Percentiles rank a stretch among this genome's conserved stretches.
phyloP scores from a whole-genome alignment of 64 coral and sea anemone species.

The Acropora yongei region DNA sequence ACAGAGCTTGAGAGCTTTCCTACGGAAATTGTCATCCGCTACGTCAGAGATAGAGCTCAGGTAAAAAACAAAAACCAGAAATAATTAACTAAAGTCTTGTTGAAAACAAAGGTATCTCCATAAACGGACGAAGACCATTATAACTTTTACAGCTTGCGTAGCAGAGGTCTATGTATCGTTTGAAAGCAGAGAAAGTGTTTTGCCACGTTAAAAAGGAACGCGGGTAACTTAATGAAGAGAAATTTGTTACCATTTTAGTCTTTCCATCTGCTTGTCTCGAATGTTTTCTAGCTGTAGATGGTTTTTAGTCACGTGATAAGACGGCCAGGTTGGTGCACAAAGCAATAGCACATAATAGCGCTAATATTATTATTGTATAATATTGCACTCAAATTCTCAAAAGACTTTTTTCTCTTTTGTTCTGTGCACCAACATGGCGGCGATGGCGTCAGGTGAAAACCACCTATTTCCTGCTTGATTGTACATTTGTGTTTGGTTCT shows the following conservation, averaged over 20 bases:
- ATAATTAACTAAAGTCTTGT: not conserved
- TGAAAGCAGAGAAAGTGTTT: not conserved
- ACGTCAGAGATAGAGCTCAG: conserved; percentile 57
- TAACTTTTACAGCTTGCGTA: not conserved
- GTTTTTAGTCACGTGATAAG: no score
- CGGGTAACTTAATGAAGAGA: no score
- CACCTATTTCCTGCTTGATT: not conserved
- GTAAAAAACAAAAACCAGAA: not conserved
- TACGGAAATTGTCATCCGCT: conserved; percentile 30
- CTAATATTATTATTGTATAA: no score
- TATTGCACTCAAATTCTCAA: no score
- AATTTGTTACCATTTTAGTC: not conserved
- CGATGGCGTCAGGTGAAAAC: no score
- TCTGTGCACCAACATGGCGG: no score
- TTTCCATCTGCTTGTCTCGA: not conserved
- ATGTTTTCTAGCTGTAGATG: not conserved
- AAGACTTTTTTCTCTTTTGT: no score
- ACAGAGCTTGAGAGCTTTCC: conserved; percentile 18
- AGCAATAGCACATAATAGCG: no score
- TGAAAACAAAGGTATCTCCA: no score
- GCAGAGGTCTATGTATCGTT: not conserved
- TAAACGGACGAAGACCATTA: not conserved
- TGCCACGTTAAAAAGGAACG: not conserved
- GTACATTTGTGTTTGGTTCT: not conserved
- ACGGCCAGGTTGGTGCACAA: no score